These are phyloP conservation scores for Neodiprion fabricii DNA, from an alignment of 1,140 invertebrate species.

Conservation along the genomic window DNA sequence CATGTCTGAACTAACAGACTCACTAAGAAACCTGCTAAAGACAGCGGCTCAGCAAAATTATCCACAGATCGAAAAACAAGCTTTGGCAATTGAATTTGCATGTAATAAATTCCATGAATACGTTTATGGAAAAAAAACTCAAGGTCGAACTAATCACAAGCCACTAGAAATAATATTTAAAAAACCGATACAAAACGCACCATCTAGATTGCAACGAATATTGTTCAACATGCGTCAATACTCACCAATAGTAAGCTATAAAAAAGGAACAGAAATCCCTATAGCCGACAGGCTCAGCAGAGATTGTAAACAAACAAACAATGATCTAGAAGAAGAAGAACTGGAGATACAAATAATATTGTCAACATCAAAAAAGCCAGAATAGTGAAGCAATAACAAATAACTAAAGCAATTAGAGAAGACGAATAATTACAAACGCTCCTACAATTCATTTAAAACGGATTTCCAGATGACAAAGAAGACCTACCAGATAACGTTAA, in stretches of 20 bases:
- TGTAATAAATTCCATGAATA: slow-evolving; percentile 53
- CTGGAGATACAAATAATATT: slow-evolving; percentile 9
- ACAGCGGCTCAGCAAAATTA: slow-evolving; percentile 39
- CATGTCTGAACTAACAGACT: slow-evolving; percentile 32
- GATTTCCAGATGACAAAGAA: slow-evolving; percentile 30
- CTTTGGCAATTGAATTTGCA: slow-evolving; percentile 58
- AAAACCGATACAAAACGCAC: slow-evolving; percentile 50
- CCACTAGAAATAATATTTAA: slow-evolving; percentile 51
- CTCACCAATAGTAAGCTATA: slow-evolving; percentile 37
- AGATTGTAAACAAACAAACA: slow-evolving; percentile 13
- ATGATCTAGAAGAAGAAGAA: slow-evolving; percentile 17
- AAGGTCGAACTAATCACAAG: slow-evolving; percentile 59
- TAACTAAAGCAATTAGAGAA: slow-evolving; percentile 1
- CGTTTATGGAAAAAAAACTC: slow-evolving; percentile 50
- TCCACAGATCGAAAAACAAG: slow-evolving; percentile 60
- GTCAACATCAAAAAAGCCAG: background rate
- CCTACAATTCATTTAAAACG: slow-evolving; percentile 19
- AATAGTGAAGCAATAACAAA: slow-evolving; percentile 11
- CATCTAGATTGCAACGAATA: slow-evolving; percentile 55
- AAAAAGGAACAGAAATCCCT: slow-evolving; percentile 32
- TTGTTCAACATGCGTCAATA: slow-evolving; percentile 52
- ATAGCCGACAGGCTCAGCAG: slow-evolving; percentile 40
- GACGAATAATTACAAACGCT: slow-evolving; percentile 24
- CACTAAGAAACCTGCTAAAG: slow-evolving; percentile 38
- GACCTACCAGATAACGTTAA: slow-evolving; percentile 14